Conservation (phyloP, 2,797 vertebrate species). For the Yasuhikotakia modesta region DNA sequence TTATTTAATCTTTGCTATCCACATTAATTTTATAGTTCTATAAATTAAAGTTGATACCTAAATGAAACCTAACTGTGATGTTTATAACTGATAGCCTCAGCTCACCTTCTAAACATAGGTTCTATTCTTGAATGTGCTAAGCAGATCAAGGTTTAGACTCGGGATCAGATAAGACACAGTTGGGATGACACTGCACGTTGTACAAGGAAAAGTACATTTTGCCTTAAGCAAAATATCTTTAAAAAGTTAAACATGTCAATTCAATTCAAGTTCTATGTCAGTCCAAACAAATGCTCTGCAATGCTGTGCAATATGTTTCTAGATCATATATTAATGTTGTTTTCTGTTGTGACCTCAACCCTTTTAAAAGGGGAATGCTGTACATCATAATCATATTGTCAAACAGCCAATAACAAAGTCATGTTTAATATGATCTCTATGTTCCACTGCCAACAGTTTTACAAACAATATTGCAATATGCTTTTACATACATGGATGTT, state of each 20-base stretch:
- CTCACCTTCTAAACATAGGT: not conserved
- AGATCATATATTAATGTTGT: not conserved
- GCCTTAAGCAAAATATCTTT: not conserved
- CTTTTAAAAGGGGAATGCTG: not conserved
- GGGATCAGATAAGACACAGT: not conserved
- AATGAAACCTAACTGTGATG: no score
- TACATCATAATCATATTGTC: not conserved
- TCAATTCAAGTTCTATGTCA: not conserved
- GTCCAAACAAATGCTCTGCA: not conserved
- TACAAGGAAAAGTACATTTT: not conserved
- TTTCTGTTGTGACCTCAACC: not conserved
- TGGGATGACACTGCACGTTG: not conserved
- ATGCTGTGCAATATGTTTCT: not conserved
- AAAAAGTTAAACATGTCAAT: no score
- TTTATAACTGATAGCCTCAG: no score
- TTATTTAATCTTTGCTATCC: not conserved
- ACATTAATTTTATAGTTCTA: not conserved
- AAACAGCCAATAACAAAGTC: not conserved
- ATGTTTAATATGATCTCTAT: not conserved
- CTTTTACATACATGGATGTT: not conserved
- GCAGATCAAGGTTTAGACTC: slow-evolving; percentile 7
- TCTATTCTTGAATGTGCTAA: slow-evolving; percentile 13
- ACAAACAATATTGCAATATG: not conserved
- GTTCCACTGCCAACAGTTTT: not conserved
- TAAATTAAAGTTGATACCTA: not conserved